These are phyloP conservation scores for Alces alces DNA, from an alignment of 2,113 vertebrate genomes.

Conservation along the genomic window DNA sequence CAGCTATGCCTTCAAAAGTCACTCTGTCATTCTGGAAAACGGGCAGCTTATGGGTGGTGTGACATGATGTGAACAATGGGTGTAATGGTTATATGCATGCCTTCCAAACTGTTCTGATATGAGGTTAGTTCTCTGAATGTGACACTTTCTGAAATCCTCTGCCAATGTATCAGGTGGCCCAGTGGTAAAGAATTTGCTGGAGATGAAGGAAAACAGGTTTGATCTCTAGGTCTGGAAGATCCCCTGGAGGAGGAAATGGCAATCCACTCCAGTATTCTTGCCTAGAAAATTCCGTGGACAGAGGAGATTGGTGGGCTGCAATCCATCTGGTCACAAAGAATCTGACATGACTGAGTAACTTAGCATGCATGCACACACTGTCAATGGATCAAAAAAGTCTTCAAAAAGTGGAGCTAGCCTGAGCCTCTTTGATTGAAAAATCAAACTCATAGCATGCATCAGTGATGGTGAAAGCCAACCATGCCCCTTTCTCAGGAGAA, in stretches of 20 bases:
- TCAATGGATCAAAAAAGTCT: not conserved
- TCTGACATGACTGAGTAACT: not conserved
- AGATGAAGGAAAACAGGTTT: not conserved
- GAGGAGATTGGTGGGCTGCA: not conserved
- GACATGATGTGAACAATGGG: not conserved
- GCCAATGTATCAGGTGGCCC: not conserved
- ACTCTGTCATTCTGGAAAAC: not conserved
- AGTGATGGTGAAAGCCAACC: not conserved
- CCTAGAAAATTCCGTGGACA: not conserved
- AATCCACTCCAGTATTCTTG: not conserved
- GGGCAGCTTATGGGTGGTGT: not conserved
- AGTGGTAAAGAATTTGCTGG: not conserved
- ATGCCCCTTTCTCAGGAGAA: not conserved
- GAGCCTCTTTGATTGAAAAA: not conserved
- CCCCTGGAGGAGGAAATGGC: not conserved
- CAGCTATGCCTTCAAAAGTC: not conserved
- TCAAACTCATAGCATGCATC: not conserved
- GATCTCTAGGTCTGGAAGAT: not conserved
- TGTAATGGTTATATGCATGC: not conserved
- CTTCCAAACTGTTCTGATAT: not conserved
- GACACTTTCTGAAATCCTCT: not conserved
- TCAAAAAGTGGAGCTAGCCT: not conserved
- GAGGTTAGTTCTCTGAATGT: not conserved
- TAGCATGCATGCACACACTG: not conserved
- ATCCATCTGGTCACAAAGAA: not conserved